Conservation (phyloP, 2,888 invertebrate species). For the Agriopis leucophaearia region DNA sequence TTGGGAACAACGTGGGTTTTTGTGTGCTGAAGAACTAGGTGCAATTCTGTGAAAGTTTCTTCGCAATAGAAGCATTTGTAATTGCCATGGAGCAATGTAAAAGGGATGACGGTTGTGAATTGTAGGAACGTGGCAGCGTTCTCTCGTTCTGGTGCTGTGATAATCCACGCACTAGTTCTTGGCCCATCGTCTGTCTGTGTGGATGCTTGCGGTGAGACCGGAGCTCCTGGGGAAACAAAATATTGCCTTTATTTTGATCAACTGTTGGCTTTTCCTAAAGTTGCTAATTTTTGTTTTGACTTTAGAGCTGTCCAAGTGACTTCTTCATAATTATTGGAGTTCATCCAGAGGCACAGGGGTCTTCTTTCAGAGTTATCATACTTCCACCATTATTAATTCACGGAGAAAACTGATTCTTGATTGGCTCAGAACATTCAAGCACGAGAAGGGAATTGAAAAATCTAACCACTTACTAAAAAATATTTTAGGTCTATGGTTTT, state of each 20-base stretch:
- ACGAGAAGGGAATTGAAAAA: no score
- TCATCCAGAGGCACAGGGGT: no score
- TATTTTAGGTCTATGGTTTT: neutral
- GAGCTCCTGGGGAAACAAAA: constrained; percentile 26
- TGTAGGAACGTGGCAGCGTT: constrained; percentile 79
- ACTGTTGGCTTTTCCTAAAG: neutral
- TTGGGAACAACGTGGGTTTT: constrained; percentile 66
- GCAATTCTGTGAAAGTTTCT: constrained; percentile 75
- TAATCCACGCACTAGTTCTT: constrained; percentile 79
- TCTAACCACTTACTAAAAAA: no score
- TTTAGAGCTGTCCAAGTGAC: no score
- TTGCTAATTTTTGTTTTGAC: no score
- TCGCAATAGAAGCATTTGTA: constrained; percentile 82
- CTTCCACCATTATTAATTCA: no score
- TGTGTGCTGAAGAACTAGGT: constrained; percentile 70
- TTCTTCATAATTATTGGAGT: no score
- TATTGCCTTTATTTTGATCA: constrained; percentile 14
- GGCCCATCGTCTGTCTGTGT: constrained; percentile 15
- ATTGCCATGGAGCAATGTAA: constrained; percentile 79
- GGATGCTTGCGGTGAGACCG: neutral
- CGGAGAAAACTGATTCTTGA: no score
- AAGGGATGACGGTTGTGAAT: constrained; percentile 74
- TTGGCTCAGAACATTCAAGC: no score
- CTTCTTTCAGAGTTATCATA: no score
- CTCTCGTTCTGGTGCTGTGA: constrained; percentile 78